Base-by-base conservation (phyloP, 2,888 invertebrate species). In the Ennomos quercinarius region DNA sequence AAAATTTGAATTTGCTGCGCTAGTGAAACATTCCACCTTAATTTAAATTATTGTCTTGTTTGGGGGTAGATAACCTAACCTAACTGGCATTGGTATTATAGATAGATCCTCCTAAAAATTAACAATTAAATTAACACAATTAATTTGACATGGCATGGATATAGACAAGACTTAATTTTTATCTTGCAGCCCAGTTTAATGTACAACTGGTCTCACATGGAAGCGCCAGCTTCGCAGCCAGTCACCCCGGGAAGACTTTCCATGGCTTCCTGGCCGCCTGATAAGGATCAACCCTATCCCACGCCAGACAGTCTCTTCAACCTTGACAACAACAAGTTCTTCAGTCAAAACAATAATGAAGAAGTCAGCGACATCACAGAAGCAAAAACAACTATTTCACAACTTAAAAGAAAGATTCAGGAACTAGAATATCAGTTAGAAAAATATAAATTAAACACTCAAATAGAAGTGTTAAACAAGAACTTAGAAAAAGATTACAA, bases 131-230 rank as follows among this genome's bases (percentile, higher is more conserved):
- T n/a, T n/a, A n/a, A n/a, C n/a, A n/a, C n/a, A n/a, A 17, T 17
- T 17, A 17, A 17, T 17, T 17, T 17, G n/a, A n/a, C n/a, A n/a
- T n/a, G n/a, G n/a, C n/a, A n/a, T n/a, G n/a, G n/a, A 17, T 27
- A 5, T 4, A 27, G 3, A 27, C 5, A 27, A 27, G 6, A 27
- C 27, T 27, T 27, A 6, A 27, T 27, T 27, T 27, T 27, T 2
- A 27, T 27, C 27, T 89, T 94, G 37, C 88, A 98, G 98, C 96
- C 97, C 60, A 97, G 96, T 86, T 94, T 96, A 78, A 97, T 97
- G 96, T 98, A 98, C 89, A 97, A 96, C 83, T 98, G 98, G 98
- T 94, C 97, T 27, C 96, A 97, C 81, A 96, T 96, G 66, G 97
- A 97, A 85, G 88, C 93, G 47, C 94, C 95, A 54, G 90, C 94